These are phyloP conservation scores for Lepidocyrtoides sp. DNA, from an alignment of 2,888 invertebrate species.

Conservation along the genomic window DNA sequence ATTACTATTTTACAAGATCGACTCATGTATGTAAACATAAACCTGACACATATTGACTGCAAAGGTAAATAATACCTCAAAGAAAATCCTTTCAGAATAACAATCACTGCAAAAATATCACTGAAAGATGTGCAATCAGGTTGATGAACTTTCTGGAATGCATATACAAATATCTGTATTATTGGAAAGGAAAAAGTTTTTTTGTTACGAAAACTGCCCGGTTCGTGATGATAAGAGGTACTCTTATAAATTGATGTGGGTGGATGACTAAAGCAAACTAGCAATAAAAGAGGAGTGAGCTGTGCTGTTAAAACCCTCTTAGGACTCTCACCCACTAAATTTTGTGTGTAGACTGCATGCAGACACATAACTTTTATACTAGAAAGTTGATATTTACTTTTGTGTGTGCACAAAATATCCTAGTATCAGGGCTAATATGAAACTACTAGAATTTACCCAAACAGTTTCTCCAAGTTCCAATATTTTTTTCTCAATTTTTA, in stretches of 20 bases:
- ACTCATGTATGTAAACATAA: too few relatives aligned
- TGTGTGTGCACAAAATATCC: neutral
- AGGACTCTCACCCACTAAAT: neutral
- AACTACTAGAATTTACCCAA: neutral
- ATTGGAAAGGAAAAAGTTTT: constrained; percentile 45
- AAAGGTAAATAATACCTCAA: too few relatives aligned
- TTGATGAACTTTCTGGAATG: constrained; percentile 53
- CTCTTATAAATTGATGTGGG: constrained; percentile 1
- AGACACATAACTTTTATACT: neutral
- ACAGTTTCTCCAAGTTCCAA: neutral
- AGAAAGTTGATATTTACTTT: constrained; percentile 17
- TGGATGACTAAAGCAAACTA: constrained; percentile 35
- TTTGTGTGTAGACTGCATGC: neutral
- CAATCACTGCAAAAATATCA: neutral
- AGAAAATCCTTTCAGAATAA: neutral
- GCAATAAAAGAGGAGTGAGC: neutral
- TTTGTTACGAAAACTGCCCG: constrained; percentile 7
- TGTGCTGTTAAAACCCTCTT: neutral
- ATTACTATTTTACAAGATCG: too few relatives aligned
- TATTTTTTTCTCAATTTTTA: neutral
- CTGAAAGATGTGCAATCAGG: constrained; percentile 50
- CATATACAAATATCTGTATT: constrained; percentile 21
- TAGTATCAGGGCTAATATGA: neutral
- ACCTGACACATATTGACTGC: too few relatives aligned
- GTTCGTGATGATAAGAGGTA: neutral